Conservation (phyloP, 2,797 vertebrate genomes). For the Takifugu rubripes region DNA sequence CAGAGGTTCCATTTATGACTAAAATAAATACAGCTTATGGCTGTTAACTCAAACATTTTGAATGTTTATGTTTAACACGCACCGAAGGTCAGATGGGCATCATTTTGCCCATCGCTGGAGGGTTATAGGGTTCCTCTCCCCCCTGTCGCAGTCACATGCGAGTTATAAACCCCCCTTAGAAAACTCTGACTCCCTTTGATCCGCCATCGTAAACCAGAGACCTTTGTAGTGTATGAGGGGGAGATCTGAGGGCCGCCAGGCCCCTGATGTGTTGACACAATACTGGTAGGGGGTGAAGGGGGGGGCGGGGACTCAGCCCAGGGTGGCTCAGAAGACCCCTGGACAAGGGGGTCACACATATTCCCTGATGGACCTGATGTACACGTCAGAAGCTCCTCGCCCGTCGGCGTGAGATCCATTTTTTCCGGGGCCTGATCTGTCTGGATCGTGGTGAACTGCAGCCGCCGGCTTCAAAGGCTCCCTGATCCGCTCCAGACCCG, state of each 20-base stretch:
- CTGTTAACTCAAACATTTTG: no score
- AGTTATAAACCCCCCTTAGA: conserved; percentile 11
- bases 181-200: conserved; percentile 28
- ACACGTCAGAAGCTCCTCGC: no score
- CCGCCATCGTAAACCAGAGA: conserved; percentile 31
- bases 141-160: conserved; percentile 5
- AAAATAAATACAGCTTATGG: no score
- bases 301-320: not conserved
- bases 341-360: not conserved
- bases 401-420: not conserved
- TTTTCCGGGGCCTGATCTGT: conserved; percentile 20
- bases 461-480: conserved; percentile 44
- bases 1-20: no score
- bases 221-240: conserved; percentile 46
- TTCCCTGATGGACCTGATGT: no score
- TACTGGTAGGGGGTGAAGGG: not conserved
- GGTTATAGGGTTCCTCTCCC: not conserved
- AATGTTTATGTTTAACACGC: not conserved
- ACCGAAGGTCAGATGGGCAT: not conserved
- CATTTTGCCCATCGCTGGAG: not conserved
- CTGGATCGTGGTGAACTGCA: conserved; percentile 38
- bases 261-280: conserved; percentile 27
- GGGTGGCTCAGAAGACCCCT: not conserved
- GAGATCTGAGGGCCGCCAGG: conserved; percentile 31
- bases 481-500: conserved; percentile 39